Base-by-base conservation (phyloP, 2,113 vertebrate species). In the Myxocyprinus asiaticus region DNA sequence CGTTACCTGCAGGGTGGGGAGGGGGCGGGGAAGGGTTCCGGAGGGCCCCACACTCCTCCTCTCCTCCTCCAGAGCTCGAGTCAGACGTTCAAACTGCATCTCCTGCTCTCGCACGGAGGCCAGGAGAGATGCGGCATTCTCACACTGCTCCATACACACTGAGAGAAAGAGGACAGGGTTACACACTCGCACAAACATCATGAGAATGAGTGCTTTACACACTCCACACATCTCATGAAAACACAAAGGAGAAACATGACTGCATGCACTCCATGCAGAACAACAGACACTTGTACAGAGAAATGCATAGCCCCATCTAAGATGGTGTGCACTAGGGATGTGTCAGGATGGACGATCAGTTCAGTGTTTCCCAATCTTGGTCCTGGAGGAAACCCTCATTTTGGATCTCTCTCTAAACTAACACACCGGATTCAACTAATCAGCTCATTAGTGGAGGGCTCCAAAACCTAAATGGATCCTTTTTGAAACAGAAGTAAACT, bases 81-180 rank as follows among this genome's bases (percentile, higher is more conserved):
- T 98, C 93, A 99, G 94, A 94, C 96, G 95, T 96, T 98, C 96
- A 89, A 99, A 99, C 94, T 99, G 98, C 81, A 96, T 97, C 95
- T 99, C 98, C 94, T 99, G 98, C 92, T 99, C 98, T 93, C 98
- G 96, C 94, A 99, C 96, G 80, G 98, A 99, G 93, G 97, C 97
- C 95, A 99, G 95, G 93, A 99, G 96, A 93, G 97, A 99, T 95
- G 97, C 97, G 80, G 97, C 96, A 91, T 96, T 98, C 92, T 96
- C 97, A 91, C 93, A 93, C 90, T 92, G 91, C 94, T 97, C 96
- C 92, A 98, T 97, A 73, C 96, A 97, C 95, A 92, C 93, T 93
- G 91, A 88, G 91, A 91, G 90, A 92, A 90, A 92, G 76, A 87
- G 87, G 90, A 90, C 76, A 89, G 87, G 43, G 69, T 91, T 87